Conservation (phyloP, 2,888 invertebrate genomes). For the Tethea ocularis region DNA sequence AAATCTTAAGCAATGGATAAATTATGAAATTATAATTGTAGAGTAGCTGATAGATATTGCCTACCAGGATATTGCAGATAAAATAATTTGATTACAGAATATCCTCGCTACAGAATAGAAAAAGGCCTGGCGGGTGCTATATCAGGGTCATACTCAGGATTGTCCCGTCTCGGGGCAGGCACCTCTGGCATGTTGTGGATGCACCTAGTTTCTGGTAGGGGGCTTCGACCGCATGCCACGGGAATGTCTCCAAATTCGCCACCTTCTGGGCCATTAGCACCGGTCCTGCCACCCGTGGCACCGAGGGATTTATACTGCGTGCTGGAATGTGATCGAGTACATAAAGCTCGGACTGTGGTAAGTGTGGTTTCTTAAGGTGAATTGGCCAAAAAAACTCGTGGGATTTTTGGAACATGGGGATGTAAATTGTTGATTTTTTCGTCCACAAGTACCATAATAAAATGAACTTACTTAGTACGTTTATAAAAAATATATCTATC, state of each 20-base stretch:
- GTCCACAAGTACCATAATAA: too few species aligned
- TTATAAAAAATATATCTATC: too few species aligned
- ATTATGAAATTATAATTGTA: too few species aligned
- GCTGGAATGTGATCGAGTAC: slow-evolving; percentile 97
- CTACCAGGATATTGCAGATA: neutral
- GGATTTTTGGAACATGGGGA: too few species aligned
- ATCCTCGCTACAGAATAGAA: slow-evolving; percentile 95
- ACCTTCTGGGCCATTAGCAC: slow-evolving; percentile 84
- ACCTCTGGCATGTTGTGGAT: slow-evolving; percentile 96
- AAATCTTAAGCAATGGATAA: too few species aligned
- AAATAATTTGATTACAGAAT: slow-evolving; percentile 83
- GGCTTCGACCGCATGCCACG: slow-evolving; percentile 89
- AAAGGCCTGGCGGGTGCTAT: slow-evolving; percentile 85
- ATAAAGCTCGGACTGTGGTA: slow-evolving; percentile 97
- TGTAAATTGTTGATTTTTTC: too few species aligned
- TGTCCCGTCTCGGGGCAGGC: slow-evolving; percentile 77
- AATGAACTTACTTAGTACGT: too few species aligned
- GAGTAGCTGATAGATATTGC: too few species aligned
- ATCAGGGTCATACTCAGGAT: slow-evolving; percentile 83
- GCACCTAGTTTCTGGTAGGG: slow-evolving; percentile 94
- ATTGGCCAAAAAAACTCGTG: too few species aligned
- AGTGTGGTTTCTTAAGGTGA: too few species aligned
- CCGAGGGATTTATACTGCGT: slow-evolving; percentile 97
- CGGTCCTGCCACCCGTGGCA: slow-evolving; percentile 70
- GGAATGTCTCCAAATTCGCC: slow-evolving; percentile 89